phyloP scores from a whole-genome alignment of 2,797 vertebrate genomes.

The Catostomus latipinnis region DNA sequence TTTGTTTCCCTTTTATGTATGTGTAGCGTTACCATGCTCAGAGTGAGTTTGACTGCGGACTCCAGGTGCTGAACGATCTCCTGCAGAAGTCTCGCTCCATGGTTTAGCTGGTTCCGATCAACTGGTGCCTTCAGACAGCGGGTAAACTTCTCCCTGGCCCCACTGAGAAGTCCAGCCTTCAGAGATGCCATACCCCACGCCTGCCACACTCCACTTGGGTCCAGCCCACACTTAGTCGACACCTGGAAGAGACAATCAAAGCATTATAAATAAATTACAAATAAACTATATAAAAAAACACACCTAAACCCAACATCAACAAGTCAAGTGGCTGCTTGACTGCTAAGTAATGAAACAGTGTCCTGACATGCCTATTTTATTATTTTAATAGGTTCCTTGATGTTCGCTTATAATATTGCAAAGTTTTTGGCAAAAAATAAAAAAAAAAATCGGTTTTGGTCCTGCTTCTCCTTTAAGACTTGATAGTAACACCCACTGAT shows the following conservation, averaged over 20 bases:
- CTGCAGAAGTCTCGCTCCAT: slow-evolving; percentile 86
- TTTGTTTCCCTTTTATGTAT: not conserved
- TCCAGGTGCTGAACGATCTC: slow-evolving; percentile 93
- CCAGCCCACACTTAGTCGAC: slow-evolving; percentile 96
- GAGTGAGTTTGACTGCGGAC: slow-evolving; percentile 78
- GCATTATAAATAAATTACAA: not conserved
- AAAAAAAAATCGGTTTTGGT: no score
- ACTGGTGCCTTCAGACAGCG: slow-evolving; percentile 90
- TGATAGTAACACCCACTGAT: no score
- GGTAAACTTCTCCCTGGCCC: slow-evolving; percentile 90
- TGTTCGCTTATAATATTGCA: no score
- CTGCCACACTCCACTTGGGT: slow-evolving; percentile 92
- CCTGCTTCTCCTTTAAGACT: no score
- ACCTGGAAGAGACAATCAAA: slow-evolving; percentile 76
- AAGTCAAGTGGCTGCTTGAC: no score
- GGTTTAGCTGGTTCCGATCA: slow-evolving; percentile 89
- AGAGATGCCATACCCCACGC: slow-evolving; percentile 96
- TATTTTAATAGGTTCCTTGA: no score
- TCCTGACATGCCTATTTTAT: no score
- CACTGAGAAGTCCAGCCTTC: slow-evolving; percentile 86
- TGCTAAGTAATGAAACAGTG: no score
- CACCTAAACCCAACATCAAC: no score
- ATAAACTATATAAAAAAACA: no score
- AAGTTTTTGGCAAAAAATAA: no score
- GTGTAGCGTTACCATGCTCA: slow-evolving; percentile 76